Base-by-base conservation (phyloP, 1,140 invertebrate genomes). In the Doryteuthis pealeii region DNA sequence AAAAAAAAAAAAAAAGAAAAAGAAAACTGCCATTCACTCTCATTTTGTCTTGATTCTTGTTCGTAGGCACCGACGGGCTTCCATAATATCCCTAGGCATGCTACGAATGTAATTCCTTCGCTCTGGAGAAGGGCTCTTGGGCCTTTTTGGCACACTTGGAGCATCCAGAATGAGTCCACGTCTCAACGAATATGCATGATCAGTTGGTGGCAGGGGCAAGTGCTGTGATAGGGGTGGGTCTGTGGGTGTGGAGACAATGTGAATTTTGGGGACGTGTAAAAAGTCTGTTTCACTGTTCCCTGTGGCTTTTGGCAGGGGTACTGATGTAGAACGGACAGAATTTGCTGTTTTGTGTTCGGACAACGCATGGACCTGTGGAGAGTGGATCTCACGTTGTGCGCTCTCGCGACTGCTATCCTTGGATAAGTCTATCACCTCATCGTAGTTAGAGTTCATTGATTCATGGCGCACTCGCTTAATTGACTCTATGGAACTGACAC, bases 81-180 rank as follows among this genome's bases (percentile, higher is more conserved):
- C 83, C 67, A 82, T 79, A 58, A 84, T 84, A 70, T 83, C 84
- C 43, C 82, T 73, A n/a, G 83, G 81, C 28, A 83, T 80, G n/a
- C 77, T 81, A 26, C 83, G 76, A 18, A 83, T 79, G 66, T 86
- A 86, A 10, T 71, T 66, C 5, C 82, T 76, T 43, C 84, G 74
- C 45, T 86, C 84, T 26, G 83, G 84, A n/a, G 82, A 84, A 0
- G 83, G 81, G 71, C 81, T 86, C 12, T 80, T 71, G 14, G 77
- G 70, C 58, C 78, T 74, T 45, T 81, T 83, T 1, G 83, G 82
- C 0, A 83, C 77, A 31, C 73, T 76, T 18, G 86, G 86, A 33
- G 84, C 83, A 72, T 87, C 86, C 14, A 87, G 75, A 70, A 86
- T 87, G 6, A 84, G 75, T 30, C 85, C 83, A 15, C 86, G 70